Conservation (phyloP, 2,888 invertebrate genomes). For the Phania funesta region DNA sequence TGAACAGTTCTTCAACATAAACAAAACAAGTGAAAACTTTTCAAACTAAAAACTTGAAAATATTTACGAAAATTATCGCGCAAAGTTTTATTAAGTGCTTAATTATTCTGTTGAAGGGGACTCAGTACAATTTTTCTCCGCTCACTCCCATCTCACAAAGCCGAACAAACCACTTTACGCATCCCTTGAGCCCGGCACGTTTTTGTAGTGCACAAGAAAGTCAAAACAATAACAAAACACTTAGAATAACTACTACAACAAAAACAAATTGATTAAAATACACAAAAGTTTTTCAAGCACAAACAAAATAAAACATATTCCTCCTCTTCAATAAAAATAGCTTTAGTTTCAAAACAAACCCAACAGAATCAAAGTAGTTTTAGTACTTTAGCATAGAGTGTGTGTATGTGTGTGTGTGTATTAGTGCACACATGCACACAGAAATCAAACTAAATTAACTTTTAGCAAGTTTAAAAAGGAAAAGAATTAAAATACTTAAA, state of each 20-base stretch:
- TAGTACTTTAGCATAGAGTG: too few relatives aligned
- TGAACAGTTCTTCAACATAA: constrained; percentile 43
- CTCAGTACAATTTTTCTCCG: not conserved
- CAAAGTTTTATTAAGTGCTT: constrained; percentile 61
- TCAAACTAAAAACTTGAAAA: constrained; percentile 63
- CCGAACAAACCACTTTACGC: not conserved
- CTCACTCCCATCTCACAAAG: not conserved
- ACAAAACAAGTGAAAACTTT: constrained; percentile 52
- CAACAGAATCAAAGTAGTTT: constrained; percentile 5
- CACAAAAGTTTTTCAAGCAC: constrained; percentile 56
- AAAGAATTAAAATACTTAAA: too few relatives aligned
- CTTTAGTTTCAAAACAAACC: constrained; percentile 17
- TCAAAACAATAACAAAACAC: constrained; percentile 26
- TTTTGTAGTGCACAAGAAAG: constrained; percentile 14
- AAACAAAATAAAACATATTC: constrained; percentile 56
- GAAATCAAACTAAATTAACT: too few relatives aligned
- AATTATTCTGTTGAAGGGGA: constrained; percentile 57
- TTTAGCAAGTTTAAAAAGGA: too few relatives aligned
- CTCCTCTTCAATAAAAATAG: not conserved
- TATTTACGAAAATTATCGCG: constrained; percentile 62
- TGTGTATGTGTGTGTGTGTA: too few relatives aligned
- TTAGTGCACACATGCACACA: too few relatives aligned
- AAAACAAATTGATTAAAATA: constrained; percentile 58
- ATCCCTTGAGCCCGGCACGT: not conserved
- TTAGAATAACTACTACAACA: constrained; percentile 31